phyloP scores from a whole-genome alignment of 92 coral and sea anemone genomes.

The Anthopleura xanthogrammica region DNA sequence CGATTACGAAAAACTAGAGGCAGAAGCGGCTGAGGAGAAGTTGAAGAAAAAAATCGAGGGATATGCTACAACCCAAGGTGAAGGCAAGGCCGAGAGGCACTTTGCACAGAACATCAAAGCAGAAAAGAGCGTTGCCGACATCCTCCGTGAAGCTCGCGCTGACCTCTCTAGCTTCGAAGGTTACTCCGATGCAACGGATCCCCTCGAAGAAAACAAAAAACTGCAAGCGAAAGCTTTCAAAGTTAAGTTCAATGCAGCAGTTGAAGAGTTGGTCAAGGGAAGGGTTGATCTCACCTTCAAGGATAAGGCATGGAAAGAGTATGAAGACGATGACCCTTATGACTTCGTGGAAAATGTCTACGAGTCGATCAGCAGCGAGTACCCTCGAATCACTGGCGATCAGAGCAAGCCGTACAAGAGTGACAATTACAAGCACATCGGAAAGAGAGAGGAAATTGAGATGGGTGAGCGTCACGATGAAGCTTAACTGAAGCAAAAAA shows the following conservation, averaged over 20 bases:
- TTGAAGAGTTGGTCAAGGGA: constrained; percentile 53
- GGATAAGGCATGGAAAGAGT: constrained; percentile 57
- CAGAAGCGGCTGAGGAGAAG: constrained; percentile 50
- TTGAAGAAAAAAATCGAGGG: constrained; percentile 57
- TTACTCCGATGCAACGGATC: constrained; percentile 55
- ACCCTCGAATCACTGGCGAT: constrained; percentile 44
- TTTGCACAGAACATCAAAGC: constrained; percentile 23
- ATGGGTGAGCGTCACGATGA: not conserved
- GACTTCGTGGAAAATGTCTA: constrained; percentile 21
- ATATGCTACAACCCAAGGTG: constrained; percentile 57
- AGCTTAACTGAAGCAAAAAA: not conserved
- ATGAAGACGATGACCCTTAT: constrained; percentile 38
- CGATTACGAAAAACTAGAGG: constrained; percentile 48
- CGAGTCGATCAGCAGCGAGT: constrained; percentile 23
- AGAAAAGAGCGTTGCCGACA: constrained; percentile 48
- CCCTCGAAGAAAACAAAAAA: constrained; percentile 48
- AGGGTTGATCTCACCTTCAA: constrained; percentile 53
- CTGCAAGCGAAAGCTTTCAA: constrained; percentile 59
- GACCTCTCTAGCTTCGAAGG: constrained; percentile 53
- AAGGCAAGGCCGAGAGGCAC: constrained; percentile 58
- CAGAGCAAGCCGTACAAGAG: constrained; percentile 36
- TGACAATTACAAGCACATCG: not conserved
- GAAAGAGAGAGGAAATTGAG: not conserved
- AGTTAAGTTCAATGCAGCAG: constrained; percentile 51
- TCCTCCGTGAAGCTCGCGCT: constrained; percentile 51